phyloP scores from a whole-genome alignment of 2,888 invertebrate genomes.

The Tineola bisselliella region DNA sequence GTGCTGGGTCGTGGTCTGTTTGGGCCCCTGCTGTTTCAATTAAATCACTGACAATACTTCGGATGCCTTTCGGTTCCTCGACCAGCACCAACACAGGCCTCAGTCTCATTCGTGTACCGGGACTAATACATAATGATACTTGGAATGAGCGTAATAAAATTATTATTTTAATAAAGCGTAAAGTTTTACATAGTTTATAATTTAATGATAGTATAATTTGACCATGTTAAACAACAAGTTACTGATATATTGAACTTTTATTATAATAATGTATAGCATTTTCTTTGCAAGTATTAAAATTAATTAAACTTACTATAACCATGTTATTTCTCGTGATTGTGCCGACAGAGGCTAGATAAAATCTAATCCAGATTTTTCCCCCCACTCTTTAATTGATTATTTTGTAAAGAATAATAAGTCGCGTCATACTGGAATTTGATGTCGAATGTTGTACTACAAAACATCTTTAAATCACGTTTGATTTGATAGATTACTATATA shows the following conservation, averaged over 20 bases:
- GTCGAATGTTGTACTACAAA: slow-evolving; percentile 22
- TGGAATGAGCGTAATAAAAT: neutral
- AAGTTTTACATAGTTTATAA: too few species aligned
- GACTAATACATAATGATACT: slow-evolving; percentile 8
- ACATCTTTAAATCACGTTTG: neutral
- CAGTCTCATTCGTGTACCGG: neutral
- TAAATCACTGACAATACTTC: slow-evolving; percentile 65
- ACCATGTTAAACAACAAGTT: too few species aligned
- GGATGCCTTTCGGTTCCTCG: slow-evolving; percentile 48
- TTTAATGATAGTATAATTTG: too few species aligned
- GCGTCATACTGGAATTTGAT: slow-evolving; percentile 51
- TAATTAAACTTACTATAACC: slow-evolving; percentile 25
- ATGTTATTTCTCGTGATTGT: slow-evolving; percentile 55
- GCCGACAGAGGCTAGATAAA: slow-evolving; percentile 55
- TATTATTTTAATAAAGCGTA: neutral
- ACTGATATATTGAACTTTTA: too few species aligned
- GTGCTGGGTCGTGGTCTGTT: slow-evolving; percentile 33
- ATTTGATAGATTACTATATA: slow-evolving; percentile 6
- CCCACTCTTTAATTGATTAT: slow-evolving; percentile 62
- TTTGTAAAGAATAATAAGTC: slow-evolving; percentile 59
- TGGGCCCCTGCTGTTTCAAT: slow-evolving; percentile 64
- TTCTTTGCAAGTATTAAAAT: slow-evolving; percentile 31
- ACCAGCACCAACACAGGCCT: slow-evolving; percentile 15
- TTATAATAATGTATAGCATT: too few species aligned
- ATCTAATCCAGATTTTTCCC: slow-evolving; percentile 59